Percentiles rank a stretch among this genome's conserved stretches.
Conservation (phyloP, 37 sponge, comb jelly and placozoan genomes). For the Eunapius fragilis region DNA sequence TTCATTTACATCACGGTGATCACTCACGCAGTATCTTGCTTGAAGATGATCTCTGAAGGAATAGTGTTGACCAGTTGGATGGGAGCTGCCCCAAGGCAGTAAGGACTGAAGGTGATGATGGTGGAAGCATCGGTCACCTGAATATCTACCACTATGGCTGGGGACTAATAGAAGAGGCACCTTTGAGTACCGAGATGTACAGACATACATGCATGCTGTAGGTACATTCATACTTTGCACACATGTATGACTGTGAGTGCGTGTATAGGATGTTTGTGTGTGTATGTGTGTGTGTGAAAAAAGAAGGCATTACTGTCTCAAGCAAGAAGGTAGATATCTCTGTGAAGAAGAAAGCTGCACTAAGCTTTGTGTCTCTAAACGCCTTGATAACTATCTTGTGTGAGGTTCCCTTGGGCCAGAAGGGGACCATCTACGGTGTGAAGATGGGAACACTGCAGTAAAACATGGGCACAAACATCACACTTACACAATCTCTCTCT, state of each 20-base stretch:
- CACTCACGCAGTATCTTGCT: conserved; percentile 33
- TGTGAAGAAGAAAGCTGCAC: conserved; percentile 41
- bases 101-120: conserved; percentile 76
- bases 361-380: not conserved
- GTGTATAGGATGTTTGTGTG: no score
- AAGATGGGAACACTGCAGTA: not conserved
- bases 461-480: not conserved
- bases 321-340: conserved; percentile 34
- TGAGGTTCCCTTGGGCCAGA: conserved; percentile 42
- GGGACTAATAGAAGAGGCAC: not conserved
- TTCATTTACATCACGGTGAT: no score
- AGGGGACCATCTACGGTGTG: conserved; percentile 27
- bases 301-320: not conserved
- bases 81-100: conserved; percentile 76
- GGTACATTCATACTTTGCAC: no score
- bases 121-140: conserved; percentile 70
- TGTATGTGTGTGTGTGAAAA: no score
- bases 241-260: no score
- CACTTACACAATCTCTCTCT: not conserved
- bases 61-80: conserved; percentile 69
- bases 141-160: conserved; percentile 67
- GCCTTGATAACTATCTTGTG: conserved; percentile 15
- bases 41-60: conserved; percentile 17
- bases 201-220: not conserved
- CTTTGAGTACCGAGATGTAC: not conserved